Conservation (phyloP, 1,140 invertebrate species). For the Linepithema humile region DNA sequence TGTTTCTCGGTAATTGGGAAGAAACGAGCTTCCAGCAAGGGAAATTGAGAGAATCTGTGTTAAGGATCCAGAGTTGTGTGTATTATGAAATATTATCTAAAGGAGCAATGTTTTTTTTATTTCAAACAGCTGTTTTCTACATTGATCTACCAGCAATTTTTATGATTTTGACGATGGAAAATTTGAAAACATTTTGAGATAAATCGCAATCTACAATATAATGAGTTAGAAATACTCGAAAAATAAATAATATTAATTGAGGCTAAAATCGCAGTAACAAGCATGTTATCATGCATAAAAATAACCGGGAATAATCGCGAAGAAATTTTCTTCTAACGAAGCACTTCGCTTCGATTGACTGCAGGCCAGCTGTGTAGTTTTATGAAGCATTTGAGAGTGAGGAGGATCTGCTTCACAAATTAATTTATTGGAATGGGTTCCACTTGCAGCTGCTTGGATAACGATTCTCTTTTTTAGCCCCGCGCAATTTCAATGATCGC, state of each 20-base stretch:
- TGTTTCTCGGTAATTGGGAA: conserved; percentile 75
- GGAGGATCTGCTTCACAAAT: conserved; percentile 53
- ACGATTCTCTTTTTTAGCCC: conserved; percentile 38
- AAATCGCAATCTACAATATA: not conserved
- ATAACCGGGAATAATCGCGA: not conserved
- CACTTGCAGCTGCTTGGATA: conserved; percentile 19
- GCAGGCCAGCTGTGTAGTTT: conserved; percentile 12
- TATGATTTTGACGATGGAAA: too few relatives aligned
- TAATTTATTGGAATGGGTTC: conserved; percentile 55
- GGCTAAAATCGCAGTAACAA: not conserved
- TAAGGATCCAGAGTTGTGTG: not conserved
- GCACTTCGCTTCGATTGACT: conserved; percentile 15
- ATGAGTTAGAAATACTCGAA: not conserved
- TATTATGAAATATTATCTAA: not conserved
- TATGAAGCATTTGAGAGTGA: conserved; percentile 2
- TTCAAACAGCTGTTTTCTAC: too few relatives aligned
- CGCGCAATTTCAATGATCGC: conserved; percentile 49
- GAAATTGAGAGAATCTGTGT: conserved; percentile 60
- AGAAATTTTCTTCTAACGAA: conserved; percentile 5
- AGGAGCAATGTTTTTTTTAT: not conserved
- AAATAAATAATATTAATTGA: not conserved
- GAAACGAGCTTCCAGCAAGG: conserved; percentile 55
- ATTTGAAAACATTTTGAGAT: not conserved
- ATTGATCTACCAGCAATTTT: too few relatives aligned
- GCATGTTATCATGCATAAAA: not conserved